Evolutionary conservation across 2,113 vertebrate species (phyloP), one percentile per base, ranked within the genome.

Genomic region (Pangasianodon gigas): DNA sequence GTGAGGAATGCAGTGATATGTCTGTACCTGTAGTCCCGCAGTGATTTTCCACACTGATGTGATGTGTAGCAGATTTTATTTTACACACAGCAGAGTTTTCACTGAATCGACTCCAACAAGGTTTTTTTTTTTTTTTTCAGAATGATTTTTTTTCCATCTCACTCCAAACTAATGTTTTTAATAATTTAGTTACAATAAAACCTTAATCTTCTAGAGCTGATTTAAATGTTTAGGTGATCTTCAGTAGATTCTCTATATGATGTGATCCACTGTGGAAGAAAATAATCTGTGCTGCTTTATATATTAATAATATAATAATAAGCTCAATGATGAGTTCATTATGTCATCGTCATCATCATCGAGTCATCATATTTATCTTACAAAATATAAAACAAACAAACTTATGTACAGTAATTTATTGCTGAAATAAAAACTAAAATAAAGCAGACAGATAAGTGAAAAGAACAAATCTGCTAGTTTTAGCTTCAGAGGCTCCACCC

Each of bases 1-100:
- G 87, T 79, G 79, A 51, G 92, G 93, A 93, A 94, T 93, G 93
- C 71, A 80, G 88, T 46, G 80, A 85, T 90, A 32, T 54, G 91
- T 84, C 88, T 86, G 84, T 92, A 94, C 93, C 91, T 94, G 93
- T 87, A 90, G 37, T 88, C 29, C 46, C 81, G 71, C 84, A 75
- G 69, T 90, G 83, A 88, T 51, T 89, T 89, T 86, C 56, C 89
- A 54, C 79, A 83, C 80, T n/a, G 14, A 32, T 52, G 44, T n/a
- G 14, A 32, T 52, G 44, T 79, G 44, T 6, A 24, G 41, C 10
- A 24, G 24, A 80, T 13, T 52, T 80, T 13, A 79, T 79, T 24
- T 79, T 26, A 46, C 7, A 79, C 75, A 11, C 26, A 60, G 18
- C 32, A 77, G 52, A 60, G 46, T 51, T 60, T 48, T 65, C 0